Evolutionary conservation across 2,113 vertebrate species (phyloP).

Genomic region (Gallinago jamesoni): DNA sequence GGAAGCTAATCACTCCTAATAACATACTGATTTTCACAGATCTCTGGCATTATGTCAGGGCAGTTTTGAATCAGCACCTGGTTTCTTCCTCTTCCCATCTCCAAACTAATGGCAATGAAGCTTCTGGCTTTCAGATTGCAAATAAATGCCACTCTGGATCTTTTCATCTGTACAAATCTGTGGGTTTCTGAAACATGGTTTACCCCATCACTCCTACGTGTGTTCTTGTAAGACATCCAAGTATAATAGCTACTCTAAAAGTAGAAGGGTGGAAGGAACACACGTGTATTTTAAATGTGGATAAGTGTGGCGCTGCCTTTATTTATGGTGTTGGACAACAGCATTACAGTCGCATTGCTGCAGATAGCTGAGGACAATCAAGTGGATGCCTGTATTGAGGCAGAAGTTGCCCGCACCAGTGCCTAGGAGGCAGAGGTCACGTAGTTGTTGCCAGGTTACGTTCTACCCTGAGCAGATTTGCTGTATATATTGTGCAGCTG

Average conservation of each 20-base stretch:
- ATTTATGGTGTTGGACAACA: neutral
- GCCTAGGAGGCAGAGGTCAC: neutral
- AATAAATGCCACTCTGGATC: neutral
- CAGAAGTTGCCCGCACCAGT: neutral
- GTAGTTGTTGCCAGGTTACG: neutral
- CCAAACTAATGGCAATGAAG: neutral
- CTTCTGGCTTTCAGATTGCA: neutral
- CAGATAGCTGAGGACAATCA: neutral
- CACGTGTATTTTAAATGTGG: neutral
- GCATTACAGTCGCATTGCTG: neutral
- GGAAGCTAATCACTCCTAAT: constrained; percentile 30
- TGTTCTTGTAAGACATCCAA: neutral
- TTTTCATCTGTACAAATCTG: neutral
- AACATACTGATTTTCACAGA: constrained; percentile 13
- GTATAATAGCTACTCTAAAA: neutral
- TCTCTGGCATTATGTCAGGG: constrained; percentile 2
- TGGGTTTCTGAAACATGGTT: neutral
- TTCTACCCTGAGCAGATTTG: neutral
- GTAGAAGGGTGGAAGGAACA: neutral
- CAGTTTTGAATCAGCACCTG: constrained; percentile 7
- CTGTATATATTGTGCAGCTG: neutral
- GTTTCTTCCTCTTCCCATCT: neutral
- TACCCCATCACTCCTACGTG: neutral
- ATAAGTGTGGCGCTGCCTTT: neutral
- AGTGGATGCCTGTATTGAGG: neutral